These are phyloP conservation scores for Pristionchus arcanus DNA, from an alignment of 2,888 invertebrate species.

Conservation along the genomic window DNA sequence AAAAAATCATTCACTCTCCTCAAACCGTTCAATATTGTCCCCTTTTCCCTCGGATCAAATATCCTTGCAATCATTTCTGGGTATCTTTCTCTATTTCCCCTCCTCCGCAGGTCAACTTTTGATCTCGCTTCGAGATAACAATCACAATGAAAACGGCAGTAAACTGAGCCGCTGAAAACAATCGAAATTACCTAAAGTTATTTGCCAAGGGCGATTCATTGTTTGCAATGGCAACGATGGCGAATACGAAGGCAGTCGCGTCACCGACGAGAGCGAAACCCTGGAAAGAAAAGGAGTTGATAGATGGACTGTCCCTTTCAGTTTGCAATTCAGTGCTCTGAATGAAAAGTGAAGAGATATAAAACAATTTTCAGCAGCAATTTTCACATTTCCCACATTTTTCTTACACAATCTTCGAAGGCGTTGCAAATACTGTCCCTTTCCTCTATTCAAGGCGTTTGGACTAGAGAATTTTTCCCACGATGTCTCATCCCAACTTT, in stretches of 20 bases:
- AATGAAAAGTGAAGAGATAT: too few species aligned
- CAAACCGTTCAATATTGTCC: neutral
- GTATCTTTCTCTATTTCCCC: neutral
- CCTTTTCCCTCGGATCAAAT: neutral
- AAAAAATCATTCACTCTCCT: too few species aligned
- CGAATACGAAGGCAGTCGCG: neutral
- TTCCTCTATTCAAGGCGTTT: neutral
- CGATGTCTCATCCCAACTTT: neutral
- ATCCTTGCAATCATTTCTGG: neutral
- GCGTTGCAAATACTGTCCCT: neutral
- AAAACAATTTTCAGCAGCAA: too few species aligned
- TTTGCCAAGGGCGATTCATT: constrained; percentile 7
- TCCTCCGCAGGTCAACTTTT: neutral
- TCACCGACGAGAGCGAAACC: constrained; percentile 25
- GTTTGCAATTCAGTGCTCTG: neutral
- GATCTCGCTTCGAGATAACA: neutral
- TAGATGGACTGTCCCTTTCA: neutral
- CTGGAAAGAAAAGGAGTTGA: neutral
- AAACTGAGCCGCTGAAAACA: neutral
- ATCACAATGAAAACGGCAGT: neutral
- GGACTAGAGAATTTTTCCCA: neutral
- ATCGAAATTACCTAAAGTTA: neutral
- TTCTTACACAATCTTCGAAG: neutral
- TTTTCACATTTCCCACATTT: neutral
- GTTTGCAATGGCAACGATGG: constrained; percentile 36